These are phyloP conservation scores for Choloepus didactylus DNA, from an alignment of 2,797 vertebrate species.

Conservation along the genomic window DNA sequence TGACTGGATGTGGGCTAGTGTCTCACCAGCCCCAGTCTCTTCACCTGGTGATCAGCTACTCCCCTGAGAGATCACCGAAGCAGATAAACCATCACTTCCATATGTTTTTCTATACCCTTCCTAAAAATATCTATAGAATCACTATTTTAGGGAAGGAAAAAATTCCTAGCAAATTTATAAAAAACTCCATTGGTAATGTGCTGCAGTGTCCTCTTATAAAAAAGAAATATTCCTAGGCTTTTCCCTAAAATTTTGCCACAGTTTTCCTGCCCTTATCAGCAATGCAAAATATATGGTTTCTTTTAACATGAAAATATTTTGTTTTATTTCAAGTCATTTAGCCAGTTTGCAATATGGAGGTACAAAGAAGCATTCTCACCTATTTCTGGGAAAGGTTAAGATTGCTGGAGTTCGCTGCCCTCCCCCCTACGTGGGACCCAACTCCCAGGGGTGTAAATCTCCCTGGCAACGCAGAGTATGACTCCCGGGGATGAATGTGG, in stretches of 20 bases:
- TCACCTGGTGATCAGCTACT: background rate
- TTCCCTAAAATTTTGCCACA: background rate
- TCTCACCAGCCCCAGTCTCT: background rate
- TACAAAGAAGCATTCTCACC: background rate
- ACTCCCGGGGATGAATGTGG: no score
- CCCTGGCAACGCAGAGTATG: no score
- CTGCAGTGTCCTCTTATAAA: background rate
- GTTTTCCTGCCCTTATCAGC: background rate
- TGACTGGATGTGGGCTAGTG: background rate
- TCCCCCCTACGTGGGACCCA: no score
- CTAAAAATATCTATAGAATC: background rate
- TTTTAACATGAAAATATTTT: conserved; percentile 37
- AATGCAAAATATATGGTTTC: background rate
- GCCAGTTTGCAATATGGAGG: background rate
- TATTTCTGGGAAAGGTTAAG: background rate
- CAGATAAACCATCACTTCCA: background rate
- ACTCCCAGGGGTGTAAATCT: no score
- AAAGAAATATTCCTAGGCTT: background rate
- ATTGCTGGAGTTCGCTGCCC: no score
- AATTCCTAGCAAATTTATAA: background rate
- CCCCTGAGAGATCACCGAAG: background rate
- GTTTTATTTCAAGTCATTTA: conserved; percentile 28
- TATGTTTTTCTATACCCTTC: background rate
- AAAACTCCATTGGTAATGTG: background rate
- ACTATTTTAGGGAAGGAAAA: background rate